These are phyloP conservation scores for Albula glossodonta DNA, from an alignment of 2,113 vertebrate genomes.

Conservation along the genomic window DNA sequence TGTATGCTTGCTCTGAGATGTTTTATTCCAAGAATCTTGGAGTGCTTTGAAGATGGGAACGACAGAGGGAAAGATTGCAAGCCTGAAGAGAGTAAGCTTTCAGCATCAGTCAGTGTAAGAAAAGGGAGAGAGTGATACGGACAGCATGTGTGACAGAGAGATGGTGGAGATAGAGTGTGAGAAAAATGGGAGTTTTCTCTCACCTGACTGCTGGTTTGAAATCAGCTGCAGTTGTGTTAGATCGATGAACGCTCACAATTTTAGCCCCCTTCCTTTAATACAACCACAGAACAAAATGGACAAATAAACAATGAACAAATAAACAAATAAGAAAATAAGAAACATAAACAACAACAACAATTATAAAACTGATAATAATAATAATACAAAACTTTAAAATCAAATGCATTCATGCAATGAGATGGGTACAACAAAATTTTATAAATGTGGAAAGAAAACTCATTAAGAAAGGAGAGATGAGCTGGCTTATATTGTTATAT, in stretches of 20 bases:
- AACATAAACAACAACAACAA: background rate
- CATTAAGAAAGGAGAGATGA: too few relatives aligned
- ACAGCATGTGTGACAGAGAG: background rate
- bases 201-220: constrained; percentile 57
- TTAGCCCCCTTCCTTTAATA: constrained; percentile 56
- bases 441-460: background rate
- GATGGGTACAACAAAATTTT: background rate
- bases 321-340: constrained; percentile 14
- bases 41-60: background rate
- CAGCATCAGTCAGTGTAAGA: background rate
- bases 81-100: background rate
- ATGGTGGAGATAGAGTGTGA: too few relatives aligned
- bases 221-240: constrained; percentile 61
- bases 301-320: constrained; percentile 26
- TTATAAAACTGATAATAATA: background rate
- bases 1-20: background rate
- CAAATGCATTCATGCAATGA: background rate
- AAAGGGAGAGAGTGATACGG: background rate
- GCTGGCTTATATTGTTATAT: background rate
- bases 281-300: constrained; percentile 33
- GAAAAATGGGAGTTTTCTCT: constrained; percentile 26
- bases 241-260: constrained; percentile 59
- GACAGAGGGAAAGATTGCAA: background rate
- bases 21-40: background rate
- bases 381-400: background rate